Evolutionary conservation across 2,797 vertebrate species (phyloP).

Genomic region (Pteropus rufus): DNA sequence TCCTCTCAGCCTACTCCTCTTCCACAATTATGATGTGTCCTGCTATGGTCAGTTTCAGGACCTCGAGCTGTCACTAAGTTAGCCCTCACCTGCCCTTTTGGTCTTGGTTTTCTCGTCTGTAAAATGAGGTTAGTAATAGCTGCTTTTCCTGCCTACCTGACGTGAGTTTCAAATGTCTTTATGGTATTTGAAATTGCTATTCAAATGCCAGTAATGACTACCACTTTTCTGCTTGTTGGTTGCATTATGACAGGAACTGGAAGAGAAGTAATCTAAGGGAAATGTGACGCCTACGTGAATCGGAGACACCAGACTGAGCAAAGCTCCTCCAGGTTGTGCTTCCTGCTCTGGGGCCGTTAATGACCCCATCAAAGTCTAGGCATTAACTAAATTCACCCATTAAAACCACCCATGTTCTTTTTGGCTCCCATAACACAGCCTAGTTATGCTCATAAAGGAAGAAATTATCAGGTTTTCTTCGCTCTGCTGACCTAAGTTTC

Average conservation of each 20-base stretch:
- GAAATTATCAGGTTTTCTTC: background rate
- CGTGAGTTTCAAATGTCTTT: background rate
- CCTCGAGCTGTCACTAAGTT: background rate
- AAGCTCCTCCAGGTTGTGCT: background rate
- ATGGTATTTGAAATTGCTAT: background rate
- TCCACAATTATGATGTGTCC: background rate
- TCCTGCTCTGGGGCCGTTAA: background rate
- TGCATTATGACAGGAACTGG: background rate
- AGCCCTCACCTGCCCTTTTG: background rate
- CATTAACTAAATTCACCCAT: background rate
- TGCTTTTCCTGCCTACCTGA: background rate
- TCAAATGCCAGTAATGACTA: background rate
- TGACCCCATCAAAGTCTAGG: background rate
- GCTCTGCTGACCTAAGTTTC: background rate
- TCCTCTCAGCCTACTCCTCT: background rate
- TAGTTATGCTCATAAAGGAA: background rate
- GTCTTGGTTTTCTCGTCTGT: background rate
- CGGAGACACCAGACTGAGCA: background rate
- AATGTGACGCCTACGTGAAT: background rate
- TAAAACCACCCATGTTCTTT: background rate
- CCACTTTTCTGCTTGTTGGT: background rate
- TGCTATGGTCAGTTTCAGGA: background rate
- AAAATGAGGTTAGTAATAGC: background rate
- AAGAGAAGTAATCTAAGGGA: background rate
- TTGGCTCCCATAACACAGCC: background rate